Evolutionary conservation across 2,888 invertebrate species (phyloP).

Genomic region (Calameuta filiformis): DNA sequence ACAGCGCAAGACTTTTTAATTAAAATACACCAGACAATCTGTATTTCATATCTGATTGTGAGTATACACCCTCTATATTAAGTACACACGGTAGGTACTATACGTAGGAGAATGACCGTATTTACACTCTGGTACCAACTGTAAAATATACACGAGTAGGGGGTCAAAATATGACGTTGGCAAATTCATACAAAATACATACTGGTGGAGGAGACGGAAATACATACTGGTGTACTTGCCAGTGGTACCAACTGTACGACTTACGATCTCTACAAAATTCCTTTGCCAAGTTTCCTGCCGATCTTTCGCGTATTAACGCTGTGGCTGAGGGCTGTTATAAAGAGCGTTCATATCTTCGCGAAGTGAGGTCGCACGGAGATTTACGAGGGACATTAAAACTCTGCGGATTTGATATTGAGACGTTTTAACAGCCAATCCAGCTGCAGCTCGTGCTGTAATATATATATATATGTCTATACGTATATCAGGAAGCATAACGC

Average conservation of each 20-base stretch:
- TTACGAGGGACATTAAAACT: background rate
- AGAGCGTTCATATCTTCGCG: background rate
- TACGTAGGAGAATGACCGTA: background rate
- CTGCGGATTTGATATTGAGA: slow-evolving; percentile 3
- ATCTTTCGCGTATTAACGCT: slow-evolving; percentile 2
- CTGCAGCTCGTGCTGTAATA: background rate
- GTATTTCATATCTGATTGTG: background rate
- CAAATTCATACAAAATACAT: background rate
- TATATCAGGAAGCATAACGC: background rate
- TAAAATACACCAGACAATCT: background rate
- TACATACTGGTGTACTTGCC: background rate
- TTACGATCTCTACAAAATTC: background rate
- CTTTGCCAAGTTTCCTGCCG: background rate
- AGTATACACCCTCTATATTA: background rate
- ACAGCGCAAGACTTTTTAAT: background rate
- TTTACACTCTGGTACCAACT: background rate
- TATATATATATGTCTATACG: background rate
- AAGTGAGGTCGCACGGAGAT: background rate
- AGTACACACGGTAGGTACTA: background rate
- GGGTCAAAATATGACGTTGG: background rate
- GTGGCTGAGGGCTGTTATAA: background rate
- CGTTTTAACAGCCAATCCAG: slow-evolving; percentile 4
- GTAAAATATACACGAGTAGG: background rate
- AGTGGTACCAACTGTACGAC: background rate
- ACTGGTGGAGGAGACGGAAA: background rate